Evolutionary conservation across 2,113 vertebrate genomes (phyloP), one percentile per base, ranked within the genome.

Genomic region (Lampris megalopsis): DNA sequence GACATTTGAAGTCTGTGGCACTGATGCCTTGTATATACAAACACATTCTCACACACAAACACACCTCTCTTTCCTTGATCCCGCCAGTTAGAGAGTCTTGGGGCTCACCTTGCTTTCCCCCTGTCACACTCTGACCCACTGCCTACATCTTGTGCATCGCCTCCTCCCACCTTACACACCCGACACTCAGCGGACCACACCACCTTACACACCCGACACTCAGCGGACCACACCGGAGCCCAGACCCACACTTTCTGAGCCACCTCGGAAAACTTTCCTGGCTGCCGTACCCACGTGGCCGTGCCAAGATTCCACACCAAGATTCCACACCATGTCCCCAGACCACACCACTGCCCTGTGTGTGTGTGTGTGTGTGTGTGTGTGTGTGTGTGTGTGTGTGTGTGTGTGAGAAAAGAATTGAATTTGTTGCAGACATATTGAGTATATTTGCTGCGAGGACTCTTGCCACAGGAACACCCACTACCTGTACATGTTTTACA

Each of bases 261-360:
- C 86, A 86, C 87, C 88, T 87, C 85, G 85, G 81, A 91, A 91
- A 76, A 87, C 88, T 92, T 89, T 92, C 90, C 91, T 94, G 91
- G 93, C 91, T 83, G 73, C 75, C 62, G 77, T 77, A 71, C 72
- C 71, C 68, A 49, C 47, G 47, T 67, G 43, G 62, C 35, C 70
- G 50, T 85, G 92, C 92, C 92, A 93, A 91, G 80, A 92, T 92
- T 92, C 87, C 86, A 88, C 82, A 86, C 54, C 80, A 61, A 91
- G 80, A 92, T 92, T 92, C 87, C 86, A 88, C 82, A 86, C 54
- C 80, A 61, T 86, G 77, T 86, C 87, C 83, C 81, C 82, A 68
- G 78, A 88, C 89, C 90, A 83, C 84, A 83, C 77, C 74, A 52
- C 53, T 86, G 77, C 77, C 90, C 77, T 72, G 40, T 77, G 43